Evolutionary conservation across 1,140 invertebrate genomes (phyloP).

Genomic region (Trichogramma pretiosum): DNA sequence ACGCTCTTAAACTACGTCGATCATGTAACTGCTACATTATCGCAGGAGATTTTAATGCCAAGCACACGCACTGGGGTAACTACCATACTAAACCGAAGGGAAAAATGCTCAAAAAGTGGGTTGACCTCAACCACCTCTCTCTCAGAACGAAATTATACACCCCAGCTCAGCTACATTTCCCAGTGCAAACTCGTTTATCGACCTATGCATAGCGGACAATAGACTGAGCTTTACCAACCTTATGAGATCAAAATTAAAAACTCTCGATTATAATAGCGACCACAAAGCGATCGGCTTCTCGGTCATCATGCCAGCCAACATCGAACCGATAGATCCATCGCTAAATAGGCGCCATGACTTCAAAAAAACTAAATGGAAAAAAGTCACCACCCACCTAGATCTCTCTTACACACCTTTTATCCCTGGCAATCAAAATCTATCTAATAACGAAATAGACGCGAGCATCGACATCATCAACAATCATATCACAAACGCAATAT

Average conservation of each 20-base stretch:
- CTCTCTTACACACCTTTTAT: neutral
- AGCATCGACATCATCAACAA: neutral
- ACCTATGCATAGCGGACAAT: neutral
- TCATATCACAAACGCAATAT: neutral
- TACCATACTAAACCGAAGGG: neutral
- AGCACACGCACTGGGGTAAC: neutral
- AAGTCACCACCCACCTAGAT: neutral
- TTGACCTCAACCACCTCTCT: neutral
- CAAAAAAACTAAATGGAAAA: slow-evolving; percentile 6
- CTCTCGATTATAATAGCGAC: neutral
- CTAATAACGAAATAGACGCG: neutral
- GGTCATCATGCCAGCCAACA: neutral
- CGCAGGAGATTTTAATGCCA: neutral
- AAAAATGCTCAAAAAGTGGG: neutral
- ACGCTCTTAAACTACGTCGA: neutral
- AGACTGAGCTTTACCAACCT: neutral
- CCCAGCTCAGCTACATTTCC: neutral
- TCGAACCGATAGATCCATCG: neutral
- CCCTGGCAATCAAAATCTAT: neutral
- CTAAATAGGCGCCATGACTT: neutral
- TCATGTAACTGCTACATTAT: neutral
- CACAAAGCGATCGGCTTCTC: neutral
- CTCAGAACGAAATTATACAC: neutral
- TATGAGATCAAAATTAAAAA: neutral
- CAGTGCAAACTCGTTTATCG: neutral